A percentile compares a stretch with the other conserved stretches of the same genome.
phyloP scores from a whole-genome alignment of 2,888 invertebrate species.

The Leucania comma region DNA sequence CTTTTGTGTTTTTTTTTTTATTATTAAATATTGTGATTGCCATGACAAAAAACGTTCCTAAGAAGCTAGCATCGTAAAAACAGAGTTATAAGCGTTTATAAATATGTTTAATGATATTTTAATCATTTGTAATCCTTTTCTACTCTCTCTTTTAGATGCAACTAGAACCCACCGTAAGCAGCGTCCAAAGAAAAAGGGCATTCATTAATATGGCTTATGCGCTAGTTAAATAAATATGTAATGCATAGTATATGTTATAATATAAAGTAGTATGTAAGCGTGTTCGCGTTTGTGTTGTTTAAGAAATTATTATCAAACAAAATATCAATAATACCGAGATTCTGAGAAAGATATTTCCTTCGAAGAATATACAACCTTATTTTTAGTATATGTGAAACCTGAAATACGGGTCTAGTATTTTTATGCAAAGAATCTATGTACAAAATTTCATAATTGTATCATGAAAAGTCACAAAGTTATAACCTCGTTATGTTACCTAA shows the following conservation, averaged over 20 bases:
- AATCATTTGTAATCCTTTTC: constrained; percentile 92
- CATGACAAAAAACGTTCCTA: constrained; percentile 68
- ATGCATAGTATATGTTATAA: constrained; percentile 30
- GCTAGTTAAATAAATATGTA: constrained; percentile 37
- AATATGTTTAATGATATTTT: constrained; percentile 66
- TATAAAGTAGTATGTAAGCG: constrained; percentile 35
- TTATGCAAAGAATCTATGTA: no score
- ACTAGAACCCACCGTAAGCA: constrained; percentile 89
- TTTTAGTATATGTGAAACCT: no score
- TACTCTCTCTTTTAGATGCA: constrained; percentile 91
- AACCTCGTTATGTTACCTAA: no score
- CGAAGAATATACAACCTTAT: no score
- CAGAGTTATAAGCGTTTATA: constrained; percentile 61
- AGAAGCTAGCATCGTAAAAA: constrained; percentile 79
- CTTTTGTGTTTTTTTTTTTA: constrained; percentile 66
- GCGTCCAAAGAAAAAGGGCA: constrained; percentile 86
- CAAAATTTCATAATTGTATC: no score
- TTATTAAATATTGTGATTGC: constrained; percentile 65
- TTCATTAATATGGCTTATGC: constrained; percentile 66
- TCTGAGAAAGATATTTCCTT: no score
- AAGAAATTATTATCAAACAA: constrained; percentile 29
- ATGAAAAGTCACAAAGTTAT: no score
- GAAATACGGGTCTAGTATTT: no score
- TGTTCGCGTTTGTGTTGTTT: constrained; percentile 21
- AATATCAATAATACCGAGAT: no score